Conservation (phyloP, 2,888 invertebrate species). For the Chrysolina oricalcia region DNA sequence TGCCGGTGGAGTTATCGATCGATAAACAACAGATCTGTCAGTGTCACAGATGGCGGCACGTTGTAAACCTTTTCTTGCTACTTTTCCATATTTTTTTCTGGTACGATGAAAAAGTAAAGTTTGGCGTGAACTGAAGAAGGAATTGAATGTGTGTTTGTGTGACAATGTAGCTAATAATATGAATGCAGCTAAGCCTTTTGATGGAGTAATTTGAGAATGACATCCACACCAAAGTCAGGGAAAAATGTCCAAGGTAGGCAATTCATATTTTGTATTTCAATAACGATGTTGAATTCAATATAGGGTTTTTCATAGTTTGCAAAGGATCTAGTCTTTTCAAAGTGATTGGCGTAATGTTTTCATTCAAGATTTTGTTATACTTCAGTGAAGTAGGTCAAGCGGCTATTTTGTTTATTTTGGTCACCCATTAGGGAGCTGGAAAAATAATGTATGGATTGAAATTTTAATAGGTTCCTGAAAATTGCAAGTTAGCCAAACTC, state of each 20-base stretch:
- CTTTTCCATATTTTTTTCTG: conserved; percentile 24
- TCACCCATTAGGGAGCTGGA: background rate
- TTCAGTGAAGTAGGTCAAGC: conserved; percentile 35
- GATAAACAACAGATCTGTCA: conserved; percentile 16
- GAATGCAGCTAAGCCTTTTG: conserved; percentile 39
- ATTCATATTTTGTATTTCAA: background rate
- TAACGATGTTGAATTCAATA: background rate
- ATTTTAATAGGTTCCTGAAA: background rate
- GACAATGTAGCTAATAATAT: conserved; percentile 41
- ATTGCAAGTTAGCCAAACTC: background rate
- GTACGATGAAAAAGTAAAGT: conserved; percentile 6
- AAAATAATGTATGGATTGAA: background rate
- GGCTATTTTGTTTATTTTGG: conserved; percentile 43
- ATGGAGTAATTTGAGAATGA: conserved; percentile 68
- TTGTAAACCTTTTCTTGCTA: background rate
- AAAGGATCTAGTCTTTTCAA: background rate
- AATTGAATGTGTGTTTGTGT: conserved; percentile 36
- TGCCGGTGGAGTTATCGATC: conserved; percentile 25
- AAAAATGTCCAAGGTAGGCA: conserved; percentile 71
- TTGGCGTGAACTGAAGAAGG: conserved; percentile 7
- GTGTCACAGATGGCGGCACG: conserved; percentile 13
- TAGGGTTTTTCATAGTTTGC: background rate
- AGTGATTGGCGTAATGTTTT: background rate
- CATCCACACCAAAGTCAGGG: conserved; percentile 71
- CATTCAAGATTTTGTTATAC: conserved; percentile 23